These are phyloP conservation scores for Spilarctia lutea DNA, from an alignment of 2,888 invertebrate genomes.

Conservation along the genomic window DNA sequence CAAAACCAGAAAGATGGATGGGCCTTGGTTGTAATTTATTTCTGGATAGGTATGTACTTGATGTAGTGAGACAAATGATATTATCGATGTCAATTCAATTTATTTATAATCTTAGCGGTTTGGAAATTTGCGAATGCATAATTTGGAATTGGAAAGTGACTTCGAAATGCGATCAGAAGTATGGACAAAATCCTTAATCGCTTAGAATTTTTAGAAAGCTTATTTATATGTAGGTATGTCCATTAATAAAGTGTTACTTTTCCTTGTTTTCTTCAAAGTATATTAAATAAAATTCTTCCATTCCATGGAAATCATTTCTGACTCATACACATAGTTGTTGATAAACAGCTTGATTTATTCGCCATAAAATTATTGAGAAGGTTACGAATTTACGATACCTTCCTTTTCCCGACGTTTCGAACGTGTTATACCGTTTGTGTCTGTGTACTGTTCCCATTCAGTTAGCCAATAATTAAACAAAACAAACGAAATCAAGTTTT, in stretches of 20 bases:
- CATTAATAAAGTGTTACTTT: background rate
- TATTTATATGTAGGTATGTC: background rate
- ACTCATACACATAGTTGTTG: background rate
- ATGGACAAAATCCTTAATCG: conserved; percentile 1
- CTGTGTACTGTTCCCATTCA: background rate
- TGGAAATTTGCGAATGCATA: background rate
- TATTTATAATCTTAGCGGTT: background rate
- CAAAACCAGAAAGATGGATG: conserved; percentile 71
- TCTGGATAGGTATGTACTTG: conserved; percentile 35
- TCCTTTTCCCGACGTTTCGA: too few relatives aligned
- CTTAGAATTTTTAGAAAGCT: background rate
- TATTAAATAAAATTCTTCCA: background rate
- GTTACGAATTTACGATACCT: too few relatives aligned
- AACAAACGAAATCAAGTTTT: background rate
- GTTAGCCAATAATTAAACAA: background rate
- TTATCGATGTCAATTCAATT: background rate
- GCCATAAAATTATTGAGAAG: too few relatives aligned
- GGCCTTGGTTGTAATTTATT: conserved; percentile 64
- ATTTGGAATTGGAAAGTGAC: background rate
- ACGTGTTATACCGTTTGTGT: too few relatives aligned
- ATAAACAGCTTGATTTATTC: too few relatives aligned
- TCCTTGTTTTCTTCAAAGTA: background rate
- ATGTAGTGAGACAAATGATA: background rate
- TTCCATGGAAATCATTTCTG: background rate
- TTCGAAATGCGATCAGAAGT: background rate